A percentile compares a stretch with the other conserved stretches of the same genome.
Evolutionary conservation across 2,888 invertebrate genomes (phyloP).

Genomic region (Chrysolina oricalcia): DNA sequence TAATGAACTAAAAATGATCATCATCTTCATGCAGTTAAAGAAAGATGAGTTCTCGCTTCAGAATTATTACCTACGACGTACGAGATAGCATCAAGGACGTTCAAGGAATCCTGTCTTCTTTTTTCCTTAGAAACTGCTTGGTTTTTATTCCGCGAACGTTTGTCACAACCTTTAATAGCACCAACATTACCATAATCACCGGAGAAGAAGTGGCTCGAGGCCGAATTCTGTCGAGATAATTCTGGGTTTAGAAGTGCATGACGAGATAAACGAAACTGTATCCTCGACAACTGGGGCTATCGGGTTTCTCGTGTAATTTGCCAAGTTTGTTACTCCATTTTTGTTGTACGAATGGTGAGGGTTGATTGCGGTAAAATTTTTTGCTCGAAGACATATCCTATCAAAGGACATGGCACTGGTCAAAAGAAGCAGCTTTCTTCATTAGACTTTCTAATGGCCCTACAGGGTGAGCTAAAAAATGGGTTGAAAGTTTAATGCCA

Average conservation of each 20-base stretch:
- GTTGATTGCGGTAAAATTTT: background rate
- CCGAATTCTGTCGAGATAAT: slow-evolving; percentile 31
- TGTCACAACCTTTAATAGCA: slow-evolving; percentile 31
- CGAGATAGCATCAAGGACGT: slow-evolving; percentile 25
- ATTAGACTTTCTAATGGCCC: too few relatives aligned
- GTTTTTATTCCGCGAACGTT: slow-evolving; percentile 22
- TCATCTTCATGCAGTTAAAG: background rate
- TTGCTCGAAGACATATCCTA: too few relatives aligned
- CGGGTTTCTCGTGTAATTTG: slow-evolving; percentile 24
- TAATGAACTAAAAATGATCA: background rate
- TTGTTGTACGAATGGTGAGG: background rate
- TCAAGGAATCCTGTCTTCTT: slow-evolving; percentile 10
- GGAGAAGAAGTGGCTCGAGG: slow-evolving; percentile 20
- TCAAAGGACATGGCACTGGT: too few relatives aligned
- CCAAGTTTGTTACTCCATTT: slow-evolving; percentile 10
- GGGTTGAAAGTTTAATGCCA: too few relatives aligned
- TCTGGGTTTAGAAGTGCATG: slow-evolving; percentile 25
- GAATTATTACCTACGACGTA: background rate
- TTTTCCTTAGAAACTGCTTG: background rate
- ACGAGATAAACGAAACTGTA: slow-evolving; percentile 31
- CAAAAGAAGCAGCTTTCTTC: too few relatives aligned
- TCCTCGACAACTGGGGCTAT: slow-evolving; percentile 26
- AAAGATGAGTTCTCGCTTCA: background rate
- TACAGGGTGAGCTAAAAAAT: too few relatives aligned
- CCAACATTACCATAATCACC: slow-evolving; percentile 29